phyloP scores from a whole-genome alignment of 1,140 invertebrate genomes.

The Stenopsyche tienmushanensis region DNA sequence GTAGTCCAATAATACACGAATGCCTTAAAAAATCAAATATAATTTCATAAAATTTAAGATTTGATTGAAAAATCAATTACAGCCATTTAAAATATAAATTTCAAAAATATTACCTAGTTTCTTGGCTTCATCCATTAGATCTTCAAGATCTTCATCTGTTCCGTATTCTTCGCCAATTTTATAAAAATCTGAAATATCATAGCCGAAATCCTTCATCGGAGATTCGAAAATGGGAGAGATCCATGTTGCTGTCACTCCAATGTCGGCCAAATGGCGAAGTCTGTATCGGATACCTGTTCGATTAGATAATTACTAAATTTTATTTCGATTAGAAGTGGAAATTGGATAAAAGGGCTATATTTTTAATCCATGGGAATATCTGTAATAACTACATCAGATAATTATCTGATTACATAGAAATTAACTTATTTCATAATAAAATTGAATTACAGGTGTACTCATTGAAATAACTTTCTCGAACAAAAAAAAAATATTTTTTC shows the following conservation, averaged over 20 bases:
- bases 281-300: conserved; percentile 58
- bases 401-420: background rate
- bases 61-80: background rate
- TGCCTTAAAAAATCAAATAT: conserved; percentile 38
- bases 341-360: too few species aligned
- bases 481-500: background rate
- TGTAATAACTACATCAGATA: too few species aligned
- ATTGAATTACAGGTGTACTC: too few species aligned
- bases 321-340: too few species aligned
- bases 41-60: too few species aligned
- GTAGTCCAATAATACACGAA: conserved; percentile 64
- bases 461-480: too few species aligned
- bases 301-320: too few species aligned
- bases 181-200: conserved; percentile 64
- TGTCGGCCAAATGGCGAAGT: conserved; percentile 59
- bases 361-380: too few species aligned
- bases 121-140: conserved; percentile 54
- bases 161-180: conserved; percentile 62
- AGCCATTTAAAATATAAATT: background rate
- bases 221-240: conserved; percentile 68
- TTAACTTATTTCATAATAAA: too few species aligned
- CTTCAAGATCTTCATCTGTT: conserved; percentile 62
- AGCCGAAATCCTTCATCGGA: conserved; percentile 68
- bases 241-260: conserved; percentile 63
- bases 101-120: conserved; percentile 45